Conservation (phyloP, 2,113 vertebrate species). For the Varanus komodoensis region DNA sequence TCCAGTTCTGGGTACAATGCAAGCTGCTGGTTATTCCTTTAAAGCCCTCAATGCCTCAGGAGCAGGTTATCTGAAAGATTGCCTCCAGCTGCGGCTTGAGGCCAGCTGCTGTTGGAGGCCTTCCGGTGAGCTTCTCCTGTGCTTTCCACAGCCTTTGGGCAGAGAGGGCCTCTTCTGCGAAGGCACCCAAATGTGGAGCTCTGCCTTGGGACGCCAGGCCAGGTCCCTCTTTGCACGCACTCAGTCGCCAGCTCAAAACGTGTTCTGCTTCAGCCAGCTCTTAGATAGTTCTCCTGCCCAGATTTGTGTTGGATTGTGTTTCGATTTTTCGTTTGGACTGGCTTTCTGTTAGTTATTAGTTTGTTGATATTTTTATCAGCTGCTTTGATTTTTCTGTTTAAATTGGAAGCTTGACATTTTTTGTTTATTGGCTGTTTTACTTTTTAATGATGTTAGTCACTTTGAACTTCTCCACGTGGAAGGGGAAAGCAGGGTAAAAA, state of each 20-base stretch:
- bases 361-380: background rate
- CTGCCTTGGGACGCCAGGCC: background rate
- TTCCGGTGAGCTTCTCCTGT: background rate
- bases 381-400: background rate
- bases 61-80: background rate
- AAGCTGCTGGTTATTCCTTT: background rate
- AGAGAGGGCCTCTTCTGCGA: too few relatives aligned
- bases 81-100: background rate
- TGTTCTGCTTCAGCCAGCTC: background rate
- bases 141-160: background rate
- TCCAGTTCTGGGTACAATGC: background rate
- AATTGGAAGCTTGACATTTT: background rate
- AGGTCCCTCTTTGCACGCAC: background rate
- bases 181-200: background rate
- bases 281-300: background rate
- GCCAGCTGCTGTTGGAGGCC: background rate
- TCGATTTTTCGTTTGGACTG: background rate
- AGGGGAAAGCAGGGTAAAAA: background rate
- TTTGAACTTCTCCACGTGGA: background rate
- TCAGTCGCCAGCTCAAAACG: background rate
- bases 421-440: background rate
- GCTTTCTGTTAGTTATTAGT: background rate
- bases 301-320: background rate
- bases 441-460: background rate
- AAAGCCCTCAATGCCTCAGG: background rate